Base-by-base conservation (phyloP, 2,113 vertebrate genomes). In the Malurus alboscapulatus region DNA sequence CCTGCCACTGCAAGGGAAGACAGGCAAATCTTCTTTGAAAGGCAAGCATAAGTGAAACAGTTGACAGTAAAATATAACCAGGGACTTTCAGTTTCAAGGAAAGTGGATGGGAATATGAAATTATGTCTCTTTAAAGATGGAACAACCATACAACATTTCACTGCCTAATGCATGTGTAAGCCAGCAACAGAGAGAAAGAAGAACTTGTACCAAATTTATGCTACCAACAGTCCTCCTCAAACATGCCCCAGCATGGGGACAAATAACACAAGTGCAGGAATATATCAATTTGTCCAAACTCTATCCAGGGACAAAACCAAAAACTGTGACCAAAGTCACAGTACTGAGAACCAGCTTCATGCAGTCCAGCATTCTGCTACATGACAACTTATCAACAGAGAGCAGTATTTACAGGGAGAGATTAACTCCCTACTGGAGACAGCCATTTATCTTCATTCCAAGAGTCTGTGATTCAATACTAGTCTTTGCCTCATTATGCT, bases 221-320 rank as follows among this genome's bases (percentile, higher is more conserved):
- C 36, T 55, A 54, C 30, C 7, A 7, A 20, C 30, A 10, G 7
- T 10, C 51, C 26, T 36, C n/a, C 75, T 65, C 78, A 75, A 67
- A 58, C 3, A 29, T 0, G 1, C 1, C 24, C n/a, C 27, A 74
- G 18, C 6, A 36, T 0, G 4, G 27, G 19, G 13, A 63, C 15
- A 27, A 61, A 86, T 38, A 95, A 34, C 19, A 30, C 0, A 0
- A 71, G 19, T 12, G 11, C 40, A 71, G 17, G 17, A 73, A 91
- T 38, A 11, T 12, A 29, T 4, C 17, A 62, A 12, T 21, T 79
- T 17, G 57, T 24, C 50, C 36, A 57, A 72, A 69, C 12, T 47
- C 72, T n/a, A 32, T 2, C 34, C 29, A 58, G 10, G 16, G 17
- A 55, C 25, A 57, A 65, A 69, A 53, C 5, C 36, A 36, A 36